Base-by-base conservation (phyloP, 92 coral and sea anemone genomes). In the Zoanthus gigantus region DNA sequence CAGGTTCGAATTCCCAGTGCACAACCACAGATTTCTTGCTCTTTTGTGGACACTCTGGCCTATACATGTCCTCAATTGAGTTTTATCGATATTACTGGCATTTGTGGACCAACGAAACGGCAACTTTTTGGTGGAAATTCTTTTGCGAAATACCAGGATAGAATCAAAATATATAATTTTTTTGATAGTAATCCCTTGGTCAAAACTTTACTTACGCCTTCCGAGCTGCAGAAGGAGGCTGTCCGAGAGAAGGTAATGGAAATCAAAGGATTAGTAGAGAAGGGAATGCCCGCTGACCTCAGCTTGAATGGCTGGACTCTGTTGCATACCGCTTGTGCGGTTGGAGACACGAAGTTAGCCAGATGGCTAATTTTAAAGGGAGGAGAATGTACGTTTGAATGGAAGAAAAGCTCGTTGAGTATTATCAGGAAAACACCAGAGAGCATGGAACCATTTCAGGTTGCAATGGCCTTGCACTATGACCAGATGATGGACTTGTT, bases 261-360 rank as follows among this genome's bases (percentile, higher is more conserved):
- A 47, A 89, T 89, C 7, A 71, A 78, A 23, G 61, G 54, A 11
- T 58, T 84, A 7, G 92, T 89, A 29, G 46, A 77, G 12, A 31
- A 57, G 4, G 92, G 85, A 57, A 37, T 84, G 16, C 85, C 89
- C 30, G 85, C 81, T 58, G 82, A 89, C 44, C 84, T 89, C 15
- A 89, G 85, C 61, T 23, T 69, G 45, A 50, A 89, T 5, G 92
- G 92, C 5, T 89, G 89, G 92, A 77, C 84, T 13, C 23, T 89
- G 17, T 53, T 89, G 11, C 92, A 89, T 65, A 89, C 89, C 29
- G 92, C 92, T 50, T 77, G 75, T 17, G 81, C 78, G 28, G 46
- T 89, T 37, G 86, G 89, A 2, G 89, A 89, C 31, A 78, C 34
- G 30, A 74, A 57, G 54, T 66, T 89, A 5, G 86, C 87, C 9